phyloP scores from a whole-genome alignment of 2,797 vertebrate species.

The Coregonus ussuriensis region DNA sequence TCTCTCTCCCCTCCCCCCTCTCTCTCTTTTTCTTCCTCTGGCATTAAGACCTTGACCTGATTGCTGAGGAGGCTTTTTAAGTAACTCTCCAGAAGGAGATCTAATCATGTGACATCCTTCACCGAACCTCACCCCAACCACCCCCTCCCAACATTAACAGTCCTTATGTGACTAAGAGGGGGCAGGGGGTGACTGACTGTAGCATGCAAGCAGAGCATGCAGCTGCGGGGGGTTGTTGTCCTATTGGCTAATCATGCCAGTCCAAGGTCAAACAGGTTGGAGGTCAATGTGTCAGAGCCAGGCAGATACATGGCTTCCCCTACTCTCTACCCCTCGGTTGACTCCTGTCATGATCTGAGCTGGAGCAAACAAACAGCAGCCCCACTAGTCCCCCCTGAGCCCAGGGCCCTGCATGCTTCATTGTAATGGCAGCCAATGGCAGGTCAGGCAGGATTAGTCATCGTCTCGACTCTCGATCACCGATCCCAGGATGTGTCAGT shows the following conservation, averaged over 20 bases:
- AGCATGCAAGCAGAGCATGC: constrained; percentile 30
- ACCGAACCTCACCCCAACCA: constrained; percentile 32
- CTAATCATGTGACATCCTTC: constrained; percentile 75
- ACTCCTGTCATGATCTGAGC: constrained; percentile 24
- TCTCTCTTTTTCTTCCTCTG: no score
- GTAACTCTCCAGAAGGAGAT: constrained; percentile 76
- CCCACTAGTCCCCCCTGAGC: constrained; percentile 1
- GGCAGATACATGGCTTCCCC: background rate
- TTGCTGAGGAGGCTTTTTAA: constrained; percentile 75
- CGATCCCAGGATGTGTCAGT: constrained; percentile 65
- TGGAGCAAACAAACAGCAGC: constrained; percentile 25
- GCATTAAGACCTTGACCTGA: constrained; percentile 76
- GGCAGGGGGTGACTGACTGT: constrained; percentile 36
- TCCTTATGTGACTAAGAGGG: constrained; percentile 22
- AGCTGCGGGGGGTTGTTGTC: constrained; percentile 47
- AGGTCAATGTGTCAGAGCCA: constrained; percentile 50
- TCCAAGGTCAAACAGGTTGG: constrained; percentile 58
- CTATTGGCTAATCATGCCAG: constrained; percentile 49
- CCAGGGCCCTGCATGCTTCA: constrained; percentile 12
- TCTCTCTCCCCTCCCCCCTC: background rate
- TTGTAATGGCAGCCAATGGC: constrained; percentile 24
- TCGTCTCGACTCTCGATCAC: constrained; percentile 55
- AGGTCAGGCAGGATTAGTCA: constrained; percentile 62
- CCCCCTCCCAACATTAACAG: no score
- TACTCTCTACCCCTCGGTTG: background rate